Evolutionary conservation across 2,888 invertebrate species (phyloP).

Genomic region (Orchesellides sinensis): DNA sequence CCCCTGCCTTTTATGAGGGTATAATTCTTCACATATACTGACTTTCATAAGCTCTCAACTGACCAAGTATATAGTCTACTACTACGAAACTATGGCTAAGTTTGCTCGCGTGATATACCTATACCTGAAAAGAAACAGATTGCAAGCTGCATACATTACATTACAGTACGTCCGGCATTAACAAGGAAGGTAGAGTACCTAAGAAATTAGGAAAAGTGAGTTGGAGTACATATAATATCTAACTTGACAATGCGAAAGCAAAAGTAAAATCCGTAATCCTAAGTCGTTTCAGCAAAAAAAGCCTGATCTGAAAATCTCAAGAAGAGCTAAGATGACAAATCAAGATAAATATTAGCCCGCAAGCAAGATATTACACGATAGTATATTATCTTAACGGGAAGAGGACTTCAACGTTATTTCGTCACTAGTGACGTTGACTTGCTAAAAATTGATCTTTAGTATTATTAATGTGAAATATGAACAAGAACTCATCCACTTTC

Average conservation of each 20-base stretch:
- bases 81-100: too few species aligned
- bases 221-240: background rate
- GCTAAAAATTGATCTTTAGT: background rate
- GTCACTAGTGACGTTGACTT: conserved; percentile 9
- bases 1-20: too few species aligned
- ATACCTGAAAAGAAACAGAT: too few species aligned
- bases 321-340: conserved; percentile 25
- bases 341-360: conserved; percentile 25
- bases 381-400: background rate
- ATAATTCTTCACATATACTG: too few species aligned
- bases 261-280: background rate
- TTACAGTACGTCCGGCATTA: too few species aligned
- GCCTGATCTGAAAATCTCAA: conserved; percentile 9
- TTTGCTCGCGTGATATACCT: too few species aligned
- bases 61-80: too few species aligned
- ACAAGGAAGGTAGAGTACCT: too few species aligned
- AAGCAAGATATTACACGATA: background rate
- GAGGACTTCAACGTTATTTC: background rate
- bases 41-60: too few species aligned
- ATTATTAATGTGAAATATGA: conserved; percentile 5
- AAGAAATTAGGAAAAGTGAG: background rate
- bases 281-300: background rate
- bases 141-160: too few species aligned
- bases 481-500: conserved; percentile 14
- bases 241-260: background rate